These are phyloP conservation scores for Diprion similis DNA, from an alignment of 1,140 invertebrate genomes.

Conservation along the genomic window DNA sequence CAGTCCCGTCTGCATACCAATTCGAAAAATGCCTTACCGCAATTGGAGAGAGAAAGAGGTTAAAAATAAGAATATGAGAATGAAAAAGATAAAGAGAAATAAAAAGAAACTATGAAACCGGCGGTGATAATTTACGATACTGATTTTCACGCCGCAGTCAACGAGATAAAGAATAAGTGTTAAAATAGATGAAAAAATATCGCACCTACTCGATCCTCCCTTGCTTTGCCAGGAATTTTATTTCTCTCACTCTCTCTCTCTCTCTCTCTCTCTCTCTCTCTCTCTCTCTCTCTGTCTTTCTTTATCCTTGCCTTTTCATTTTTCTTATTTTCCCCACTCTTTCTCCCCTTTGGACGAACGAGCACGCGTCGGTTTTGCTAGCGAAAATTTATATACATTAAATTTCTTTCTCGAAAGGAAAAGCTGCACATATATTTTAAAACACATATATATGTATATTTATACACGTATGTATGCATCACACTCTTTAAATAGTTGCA, in stretches of 20 bases:
- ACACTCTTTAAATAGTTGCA: too few species aligned
- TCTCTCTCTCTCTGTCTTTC: not conserved
- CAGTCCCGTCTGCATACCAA: not conserved
- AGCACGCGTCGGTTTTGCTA: slow-evolving; percentile 25
- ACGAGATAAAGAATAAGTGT: too few species aligned
- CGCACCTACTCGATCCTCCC: slow-evolving; percentile 27
- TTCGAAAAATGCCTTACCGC: not conserved
- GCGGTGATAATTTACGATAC: too few species aligned
- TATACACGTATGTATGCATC: too few species aligned
- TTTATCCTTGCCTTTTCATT: slow-evolving; percentile 24
- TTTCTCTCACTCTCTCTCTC: slow-evolving; percentile 5
- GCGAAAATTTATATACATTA: too few species aligned
- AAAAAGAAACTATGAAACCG: too few species aligned
- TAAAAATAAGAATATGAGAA: not conserved
- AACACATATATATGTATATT: too few species aligned
- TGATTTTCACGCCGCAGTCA: too few species aligned
- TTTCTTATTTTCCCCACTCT: slow-evolving; percentile 18
- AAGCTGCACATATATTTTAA: too few species aligned
- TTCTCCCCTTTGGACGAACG: slow-evolving; percentile 25
- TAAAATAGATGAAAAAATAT: too few species aligned
- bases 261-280: not conserved
- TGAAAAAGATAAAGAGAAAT: not conserved
- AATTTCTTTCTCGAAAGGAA: too few species aligned
- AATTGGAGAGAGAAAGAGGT: not conserved
- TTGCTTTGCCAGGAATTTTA: slow-evolving; percentile 11